phyloP scores from a whole-genome alignment of 2,797 vertebrate genomes.

The Lepus oiostolus region DNA sequence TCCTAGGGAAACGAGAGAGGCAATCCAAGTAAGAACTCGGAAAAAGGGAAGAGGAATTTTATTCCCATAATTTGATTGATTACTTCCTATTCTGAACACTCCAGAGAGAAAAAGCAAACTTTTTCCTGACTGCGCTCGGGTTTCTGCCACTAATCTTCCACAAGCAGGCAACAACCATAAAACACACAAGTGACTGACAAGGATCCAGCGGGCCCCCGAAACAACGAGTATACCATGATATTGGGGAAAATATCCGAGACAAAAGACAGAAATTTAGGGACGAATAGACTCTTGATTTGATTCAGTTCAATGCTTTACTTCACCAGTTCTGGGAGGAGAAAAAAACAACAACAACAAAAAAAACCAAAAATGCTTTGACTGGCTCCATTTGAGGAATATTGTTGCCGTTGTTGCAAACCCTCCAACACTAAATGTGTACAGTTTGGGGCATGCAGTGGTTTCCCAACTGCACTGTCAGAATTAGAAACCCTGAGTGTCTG shows the following conservation, averaged over 20 bases:
- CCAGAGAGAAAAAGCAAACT: slow-evolving; percentile 74
- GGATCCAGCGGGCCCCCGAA: not conserved
- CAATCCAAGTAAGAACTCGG: slow-evolving; percentile 81
- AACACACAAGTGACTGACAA: slow-evolving; percentile 6
- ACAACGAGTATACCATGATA: slow-evolving; percentile 2
- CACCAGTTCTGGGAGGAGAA: not conserved
- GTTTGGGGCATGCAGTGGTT: not conserved
- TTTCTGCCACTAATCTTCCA: slow-evolving; percentile 81
- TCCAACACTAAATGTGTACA: not conserved
- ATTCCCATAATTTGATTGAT: slow-evolving; percentile 83
- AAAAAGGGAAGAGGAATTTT: slow-evolving; percentile 33
- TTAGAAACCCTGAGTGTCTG: not conserved
- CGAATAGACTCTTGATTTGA: not conserved
- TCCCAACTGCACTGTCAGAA: not conserved
- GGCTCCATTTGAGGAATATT: not conserved
- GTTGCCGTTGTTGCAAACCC: not conserved
- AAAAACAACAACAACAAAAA: not conserved
- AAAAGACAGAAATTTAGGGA: slow-evolving; percentile 42
- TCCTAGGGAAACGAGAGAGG: slow-evolving; percentile 75
- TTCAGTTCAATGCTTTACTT: not conserved
- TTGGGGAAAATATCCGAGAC: not conserved
- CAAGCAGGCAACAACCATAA: slow-evolving; percentile 71
- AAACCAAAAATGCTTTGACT: not conserved
- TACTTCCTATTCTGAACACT: slow-evolving; percentile 77
- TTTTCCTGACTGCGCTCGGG: slow-evolving; percentile 70